phyloP scores from a whole-genome alignment of 2,113 vertebrate genomes.

The Fregata magnificens region DNA sequence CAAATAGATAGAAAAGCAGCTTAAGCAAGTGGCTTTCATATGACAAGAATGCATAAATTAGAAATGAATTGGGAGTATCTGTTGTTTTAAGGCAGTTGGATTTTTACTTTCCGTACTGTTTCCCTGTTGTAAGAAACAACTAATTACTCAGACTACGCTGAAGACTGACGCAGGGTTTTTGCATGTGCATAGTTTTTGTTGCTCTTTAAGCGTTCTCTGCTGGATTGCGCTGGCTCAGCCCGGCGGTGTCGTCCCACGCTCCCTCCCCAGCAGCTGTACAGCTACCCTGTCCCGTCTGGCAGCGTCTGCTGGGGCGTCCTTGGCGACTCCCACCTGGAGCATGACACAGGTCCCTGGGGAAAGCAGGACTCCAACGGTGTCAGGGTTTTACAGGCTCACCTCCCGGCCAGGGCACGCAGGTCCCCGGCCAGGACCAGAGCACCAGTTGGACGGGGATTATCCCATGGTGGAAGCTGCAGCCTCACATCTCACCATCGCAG shows the following conservation, averaged over 20 bases:
- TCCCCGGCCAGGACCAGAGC: neutral
- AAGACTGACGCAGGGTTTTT: neutral
- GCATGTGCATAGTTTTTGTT: neutral
- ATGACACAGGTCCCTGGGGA: neutral
- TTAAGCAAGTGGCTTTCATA: constrained; percentile 74
- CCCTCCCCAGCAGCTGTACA: neutral
- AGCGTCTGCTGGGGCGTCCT: neutral
- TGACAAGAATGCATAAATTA: constrained; percentile 71
- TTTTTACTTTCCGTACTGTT: neutral
- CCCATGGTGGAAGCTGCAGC: neutral
- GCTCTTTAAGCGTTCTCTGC: neutral
- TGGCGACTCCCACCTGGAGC: neutral
- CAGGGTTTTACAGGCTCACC: neutral
- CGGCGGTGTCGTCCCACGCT: accelerated
- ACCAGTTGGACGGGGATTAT: neutral
- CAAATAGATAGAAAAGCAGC: constrained; percentile 74
- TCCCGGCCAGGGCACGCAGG: neutral
- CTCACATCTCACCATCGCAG: neutral
- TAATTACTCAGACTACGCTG: constrained; percentile 16
- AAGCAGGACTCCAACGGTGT: neutral
- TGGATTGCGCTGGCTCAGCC: neutral
- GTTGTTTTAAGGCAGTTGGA: constrained; percentile 58
- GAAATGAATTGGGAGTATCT: constrained; percentile 60
- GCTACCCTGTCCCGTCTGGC: neutral
- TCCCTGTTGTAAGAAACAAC: neutral